Conservation (phyloP, 2,888 invertebrate species). For the Clunio marinus region DNA sequence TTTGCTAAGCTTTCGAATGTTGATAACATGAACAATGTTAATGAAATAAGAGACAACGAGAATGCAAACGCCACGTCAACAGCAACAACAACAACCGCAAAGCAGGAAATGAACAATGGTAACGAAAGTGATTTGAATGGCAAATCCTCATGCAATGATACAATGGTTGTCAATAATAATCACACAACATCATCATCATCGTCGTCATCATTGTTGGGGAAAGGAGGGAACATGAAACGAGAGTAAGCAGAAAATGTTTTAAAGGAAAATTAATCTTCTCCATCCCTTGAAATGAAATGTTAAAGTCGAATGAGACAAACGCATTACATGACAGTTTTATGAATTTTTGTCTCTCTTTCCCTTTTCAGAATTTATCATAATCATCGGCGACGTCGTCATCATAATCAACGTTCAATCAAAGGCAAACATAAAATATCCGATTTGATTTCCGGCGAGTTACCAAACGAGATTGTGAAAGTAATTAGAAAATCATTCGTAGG, state of each 20-base stretch:
- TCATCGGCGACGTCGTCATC: background rate
- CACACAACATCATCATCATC: constrained; percentile 20
- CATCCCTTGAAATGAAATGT: no score
- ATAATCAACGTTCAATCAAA: constrained; percentile 23
- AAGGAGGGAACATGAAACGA: constrained; percentile 18
- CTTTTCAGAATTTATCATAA: background rate
- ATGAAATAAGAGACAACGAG: background rate
- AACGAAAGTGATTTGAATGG: constrained; percentile 25
- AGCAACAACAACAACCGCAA: constrained; percentile 26
- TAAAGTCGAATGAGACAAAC: no score
- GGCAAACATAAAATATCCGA: constrained; percentile 40
- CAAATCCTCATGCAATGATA: constrained; percentile 21
- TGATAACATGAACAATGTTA: background rate
- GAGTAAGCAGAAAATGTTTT: constrained; percentile 31
- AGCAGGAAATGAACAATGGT: constrained; percentile 36
- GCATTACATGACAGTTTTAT: no score
- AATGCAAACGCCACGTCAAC: background rate
- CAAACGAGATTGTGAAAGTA: constrained; percentile 45
- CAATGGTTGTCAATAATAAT: constrained; percentile 30
- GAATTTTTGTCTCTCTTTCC: background rate
- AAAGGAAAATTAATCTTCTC: constrained; percentile 1
- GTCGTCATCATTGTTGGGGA: no score
- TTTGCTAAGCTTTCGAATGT: background rate
- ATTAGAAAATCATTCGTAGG: background rate
- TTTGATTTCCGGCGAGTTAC: constrained; percentile 45